Percentiles rank a stretch among this genome's conserved stretches.
Evolutionary conservation across 2,888 invertebrate species (phyloP).

Genomic region (Orthonevra nobilis): DNA sequence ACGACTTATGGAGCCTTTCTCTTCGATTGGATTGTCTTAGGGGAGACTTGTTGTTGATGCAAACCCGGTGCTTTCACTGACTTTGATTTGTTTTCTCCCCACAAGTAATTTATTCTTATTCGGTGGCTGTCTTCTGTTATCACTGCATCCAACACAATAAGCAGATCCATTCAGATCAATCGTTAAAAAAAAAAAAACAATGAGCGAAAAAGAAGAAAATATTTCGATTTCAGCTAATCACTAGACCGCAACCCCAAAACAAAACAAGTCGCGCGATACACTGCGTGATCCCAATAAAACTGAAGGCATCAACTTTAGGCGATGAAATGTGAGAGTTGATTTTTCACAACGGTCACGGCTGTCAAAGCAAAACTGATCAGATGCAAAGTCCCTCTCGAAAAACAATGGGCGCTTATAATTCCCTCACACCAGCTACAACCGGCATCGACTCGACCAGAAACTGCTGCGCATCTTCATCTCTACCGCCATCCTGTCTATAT

Average conservation of each 20-base stretch:
- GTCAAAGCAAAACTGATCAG: constrained; percentile 41
- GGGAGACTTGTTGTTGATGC: constrained; percentile 49
- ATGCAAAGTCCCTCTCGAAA: constrained; percentile 16
- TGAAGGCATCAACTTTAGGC: constrained; percentile 23
- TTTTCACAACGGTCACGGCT: constrained; percentile 26
- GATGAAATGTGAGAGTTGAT: constrained; percentile 17
- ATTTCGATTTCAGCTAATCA: constrained; percentile 13
- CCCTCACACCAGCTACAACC: constrained; percentile 57
- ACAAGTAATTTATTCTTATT: constrained; percentile 61
- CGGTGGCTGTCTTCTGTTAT: constrained; percentile 43
- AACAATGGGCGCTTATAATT: constrained; percentile 43
- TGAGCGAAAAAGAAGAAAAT: constrained; percentile 7
- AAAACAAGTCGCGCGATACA: constrained; percentile 39
- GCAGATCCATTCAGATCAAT: constrained; percentile 44
- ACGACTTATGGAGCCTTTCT: background rate
- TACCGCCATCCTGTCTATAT: constrained; percentile 37
- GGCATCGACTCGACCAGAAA: constrained; percentile 33
- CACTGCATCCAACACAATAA: constrained; percentile 50
- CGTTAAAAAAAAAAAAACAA: constrained; percentile 41
- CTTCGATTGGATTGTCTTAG: background rate
- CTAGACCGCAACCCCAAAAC: constrained; percentile 11
- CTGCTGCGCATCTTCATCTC: constrained; percentile 32
- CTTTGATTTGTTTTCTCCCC: constrained; percentile 50
- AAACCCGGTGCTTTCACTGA: constrained; percentile 56
- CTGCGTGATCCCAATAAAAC: constrained; percentile 43